phyloP scores from a whole-genome alignment of 2,888 invertebrate species.

The Aphidius colemani region DNA sequence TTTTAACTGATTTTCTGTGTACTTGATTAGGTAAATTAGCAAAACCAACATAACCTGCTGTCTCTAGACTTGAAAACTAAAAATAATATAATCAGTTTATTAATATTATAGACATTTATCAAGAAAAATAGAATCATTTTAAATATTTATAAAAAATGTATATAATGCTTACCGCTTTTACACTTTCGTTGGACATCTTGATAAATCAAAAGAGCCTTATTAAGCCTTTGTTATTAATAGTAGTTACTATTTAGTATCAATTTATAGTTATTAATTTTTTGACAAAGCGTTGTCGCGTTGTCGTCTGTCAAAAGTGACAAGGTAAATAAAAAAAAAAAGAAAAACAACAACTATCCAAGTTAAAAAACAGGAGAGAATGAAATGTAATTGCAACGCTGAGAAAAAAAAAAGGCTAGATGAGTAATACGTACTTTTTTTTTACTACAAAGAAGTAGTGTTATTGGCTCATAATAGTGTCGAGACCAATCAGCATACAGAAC shows the following conservation, averaged over 20 bases:
- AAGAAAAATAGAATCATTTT: not conserved
- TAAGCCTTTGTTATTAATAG: no score
- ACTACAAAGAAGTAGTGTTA: slow-evolving; percentile 19
- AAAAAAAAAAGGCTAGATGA: not conserved
- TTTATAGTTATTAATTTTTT: no score
- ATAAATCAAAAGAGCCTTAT: not conserved
- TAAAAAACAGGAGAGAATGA: not conserved
- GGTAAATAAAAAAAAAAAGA: no score
- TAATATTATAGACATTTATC: not conserved
- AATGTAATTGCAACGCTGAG: not conserved
- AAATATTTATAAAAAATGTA: not conserved
- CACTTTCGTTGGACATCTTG: slow-evolving; percentile 54
- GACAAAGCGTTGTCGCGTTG: no score
- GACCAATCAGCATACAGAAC: not conserved
- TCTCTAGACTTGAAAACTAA: slow-evolving; percentile 83
- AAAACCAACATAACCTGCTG: slow-evolving; percentile 88
- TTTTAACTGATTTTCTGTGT: slow-evolving; percentile 95
- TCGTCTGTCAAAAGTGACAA: no score
- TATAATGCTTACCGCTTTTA: slow-evolving; percentile 52
- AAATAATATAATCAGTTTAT: slow-evolving; percentile 5
- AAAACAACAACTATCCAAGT: not conserved
- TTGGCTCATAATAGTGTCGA: slow-evolving; percentile 8
- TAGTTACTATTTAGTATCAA: no score
- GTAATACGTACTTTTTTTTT: not conserved
- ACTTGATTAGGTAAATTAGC: slow-evolving; percentile 97